Conservation (phyloP, 2,888 invertebrate species). For the Tanypteryx hageni region DNA sequence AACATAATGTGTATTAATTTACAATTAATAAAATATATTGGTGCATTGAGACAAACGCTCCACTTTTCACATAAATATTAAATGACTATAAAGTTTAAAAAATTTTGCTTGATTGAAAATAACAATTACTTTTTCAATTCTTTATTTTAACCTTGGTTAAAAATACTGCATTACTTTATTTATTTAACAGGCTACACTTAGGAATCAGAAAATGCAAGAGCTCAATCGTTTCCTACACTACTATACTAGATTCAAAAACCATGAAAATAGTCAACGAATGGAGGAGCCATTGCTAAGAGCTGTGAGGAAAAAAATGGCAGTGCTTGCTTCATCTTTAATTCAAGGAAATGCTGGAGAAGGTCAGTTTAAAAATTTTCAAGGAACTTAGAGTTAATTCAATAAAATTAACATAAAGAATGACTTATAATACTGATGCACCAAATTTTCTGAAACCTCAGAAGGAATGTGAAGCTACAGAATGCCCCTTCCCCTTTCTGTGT, state of each 20-base stretch:
- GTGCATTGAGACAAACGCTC: neutral
- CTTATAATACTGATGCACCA: neutral
- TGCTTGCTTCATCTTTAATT: conserved; percentile 77
- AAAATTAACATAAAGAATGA: neutral
- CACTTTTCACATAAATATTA: neutral
- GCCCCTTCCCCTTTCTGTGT: too few species aligned
- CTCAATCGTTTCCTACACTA: conserved; percentile 82
- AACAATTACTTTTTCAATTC: neutral
- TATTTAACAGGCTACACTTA: conserved; percentile 76
- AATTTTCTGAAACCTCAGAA: too few species aligned
- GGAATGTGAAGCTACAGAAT: too few species aligned
- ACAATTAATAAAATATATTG: neutral
- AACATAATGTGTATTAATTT: neutral
- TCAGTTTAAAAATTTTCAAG: neutral
- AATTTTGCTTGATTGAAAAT: neutral
- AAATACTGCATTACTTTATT: neutral
- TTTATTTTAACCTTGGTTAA: neutral
- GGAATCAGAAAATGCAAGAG: conserved; percentile 80
- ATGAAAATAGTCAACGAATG: conserved; percentile 81
- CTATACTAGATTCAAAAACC: conserved; percentile 81
- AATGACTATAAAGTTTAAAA: neutral
- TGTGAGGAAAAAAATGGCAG: conserved; percentile 81
- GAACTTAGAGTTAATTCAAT: neutral
- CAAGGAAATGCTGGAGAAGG: conserved; percentile 70
- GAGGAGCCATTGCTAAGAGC: conserved; percentile 80